phyloP scores from a whole-genome alignment of 2,888 invertebrate genomes.

The Patella depressa region DNA sequence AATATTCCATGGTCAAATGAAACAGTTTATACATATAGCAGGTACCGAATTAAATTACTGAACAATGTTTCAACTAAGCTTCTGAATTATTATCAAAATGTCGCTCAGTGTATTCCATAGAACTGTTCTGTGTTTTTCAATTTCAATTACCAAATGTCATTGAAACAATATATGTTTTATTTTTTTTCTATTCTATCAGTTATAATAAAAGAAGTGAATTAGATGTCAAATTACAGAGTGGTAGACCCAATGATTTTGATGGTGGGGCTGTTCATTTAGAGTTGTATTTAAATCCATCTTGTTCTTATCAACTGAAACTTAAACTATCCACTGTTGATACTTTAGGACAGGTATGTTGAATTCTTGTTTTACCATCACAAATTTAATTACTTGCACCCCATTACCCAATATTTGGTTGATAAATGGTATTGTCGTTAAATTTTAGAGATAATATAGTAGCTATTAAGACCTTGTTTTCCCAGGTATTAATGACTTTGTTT shows the following conservation, averaged over 20 bases:
- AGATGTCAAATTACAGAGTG: slow-evolving; percentile 52
- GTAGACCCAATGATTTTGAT: slow-evolving; percentile 34
- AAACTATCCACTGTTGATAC: slow-evolving; percentile 48
- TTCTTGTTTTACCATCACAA: no score
- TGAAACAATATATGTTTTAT: no score
- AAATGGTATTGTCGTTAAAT: no score
- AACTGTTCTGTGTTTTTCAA: no score
- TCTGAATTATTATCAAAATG: not conserved
- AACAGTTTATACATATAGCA: slow-evolving; percentile 46
- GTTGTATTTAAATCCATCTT: slow-evolving; percentile 64
- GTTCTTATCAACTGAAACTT: slow-evolving; percentile 59
- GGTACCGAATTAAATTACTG: slow-evolving; percentile 33
- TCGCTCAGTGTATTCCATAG: not conserved
- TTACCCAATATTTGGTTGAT: no score
- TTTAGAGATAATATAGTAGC: no score
- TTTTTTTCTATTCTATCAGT: slow-evolving; percentile 29
- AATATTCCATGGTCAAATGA: slow-evolving; percentile 60
- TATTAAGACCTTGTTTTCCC: no score
- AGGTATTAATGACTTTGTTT: no score
- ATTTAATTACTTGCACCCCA: no score
- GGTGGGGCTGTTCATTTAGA: slow-evolving; percentile 52
- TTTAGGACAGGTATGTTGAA: slow-evolving; percentile 55
- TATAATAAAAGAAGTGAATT: slow-evolving; percentile 48
- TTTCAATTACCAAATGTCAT: no score
- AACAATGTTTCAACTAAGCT: not conserved